phyloP scores from a whole-genome alignment of 1,140 invertebrate genomes.

The Lucilia cuprina region DNA sequence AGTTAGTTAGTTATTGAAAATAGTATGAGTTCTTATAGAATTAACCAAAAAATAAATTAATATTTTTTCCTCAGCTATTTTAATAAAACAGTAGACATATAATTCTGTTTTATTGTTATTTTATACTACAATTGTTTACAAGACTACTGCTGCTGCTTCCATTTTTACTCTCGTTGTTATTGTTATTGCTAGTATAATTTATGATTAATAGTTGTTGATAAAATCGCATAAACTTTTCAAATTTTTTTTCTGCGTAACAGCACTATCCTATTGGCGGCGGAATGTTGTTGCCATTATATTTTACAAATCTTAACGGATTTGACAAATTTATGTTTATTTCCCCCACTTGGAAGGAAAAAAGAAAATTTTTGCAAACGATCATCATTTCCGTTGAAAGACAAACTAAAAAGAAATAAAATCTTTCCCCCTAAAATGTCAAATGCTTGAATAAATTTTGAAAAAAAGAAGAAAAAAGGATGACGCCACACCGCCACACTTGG shows the following conservation, averaged over 20 bases:
- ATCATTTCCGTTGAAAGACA: conserved; percentile 52
- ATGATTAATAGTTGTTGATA: conserved; percentile 6
- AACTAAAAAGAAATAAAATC: neutral
- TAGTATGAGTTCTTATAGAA: too few relatives aligned
- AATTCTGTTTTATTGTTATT: neutral
- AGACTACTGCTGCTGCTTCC: neutral
- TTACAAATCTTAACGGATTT: conserved; percentile 29
- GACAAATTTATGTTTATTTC: conserved; percentile 30
- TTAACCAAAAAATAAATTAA: too few relatives aligned
- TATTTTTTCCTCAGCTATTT: too few relatives aligned
- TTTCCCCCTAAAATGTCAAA: neutral
- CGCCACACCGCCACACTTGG: too few relatives aligned
- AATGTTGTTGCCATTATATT: neutral
- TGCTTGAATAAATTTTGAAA: neutral
- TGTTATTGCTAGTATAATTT: neutral
- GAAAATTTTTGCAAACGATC: conserved; percentile 45
- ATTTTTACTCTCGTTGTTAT: neutral
- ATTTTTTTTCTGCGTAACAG: neutral
- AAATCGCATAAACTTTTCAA: neutral
- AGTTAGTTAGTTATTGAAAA: too few relatives aligned
- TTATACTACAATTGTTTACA: neutral
- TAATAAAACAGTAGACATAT: neutral
- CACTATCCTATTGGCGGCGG: neutral
- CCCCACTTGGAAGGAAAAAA: neutral
- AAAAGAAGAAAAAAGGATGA: neutral